Evolutionary conservation across 2,888 invertebrate genomes (phyloP).

Genomic region (Synanthedon formicaeformis): DNA sequence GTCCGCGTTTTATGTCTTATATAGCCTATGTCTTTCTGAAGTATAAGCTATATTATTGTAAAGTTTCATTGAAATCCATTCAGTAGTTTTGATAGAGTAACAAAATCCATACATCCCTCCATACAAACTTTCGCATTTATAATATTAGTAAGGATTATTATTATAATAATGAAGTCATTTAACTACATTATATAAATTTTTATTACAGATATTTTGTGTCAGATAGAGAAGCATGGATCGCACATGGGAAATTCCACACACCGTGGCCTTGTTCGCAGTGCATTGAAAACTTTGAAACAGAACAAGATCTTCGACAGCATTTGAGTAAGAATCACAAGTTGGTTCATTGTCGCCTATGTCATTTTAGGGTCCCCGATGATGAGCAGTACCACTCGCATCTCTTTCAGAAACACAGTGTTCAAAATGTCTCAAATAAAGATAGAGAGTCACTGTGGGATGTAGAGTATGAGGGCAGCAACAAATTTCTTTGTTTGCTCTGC

Average conservation of each 20-base stretch:
- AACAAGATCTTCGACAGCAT: conserved; percentile 37
- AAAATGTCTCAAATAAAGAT: conserved; percentile 34
- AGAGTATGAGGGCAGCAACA: conserved; percentile 32
- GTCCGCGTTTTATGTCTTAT: no score
- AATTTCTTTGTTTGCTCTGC: conserved; percentile 49
- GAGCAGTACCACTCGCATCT: conserved; percentile 49
- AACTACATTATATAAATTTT: no score
- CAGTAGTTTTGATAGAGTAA: no score
- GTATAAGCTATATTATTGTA: no score
- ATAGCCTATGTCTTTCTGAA: no score
- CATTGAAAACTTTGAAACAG: conserved; percentile 36
- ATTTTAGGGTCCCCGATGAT: conserved; percentile 46
- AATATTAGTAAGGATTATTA: no score
- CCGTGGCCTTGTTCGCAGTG: conserved; percentile 65
- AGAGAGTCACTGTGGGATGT: conserved; percentile 44
- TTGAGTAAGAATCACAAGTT: conserved; percentile 40
- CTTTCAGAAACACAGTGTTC: conserved; percentile 50
- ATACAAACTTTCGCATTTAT: no score
- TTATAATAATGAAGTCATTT: no score
- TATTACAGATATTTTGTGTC: conserved; percentile 53
- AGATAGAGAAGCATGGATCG: conserved; percentile 44
- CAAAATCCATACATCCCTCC: no score
- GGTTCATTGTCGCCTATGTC: conserved; percentile 57
- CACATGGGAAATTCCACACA: conserved; percentile 46
- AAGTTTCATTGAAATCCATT: no score